Evolutionary conservation across 2,113 vertebrate genomes (phyloP), one percentile per base, ranked within the genome.

Genomic region (Xiphophorus couchianus): DNA sequence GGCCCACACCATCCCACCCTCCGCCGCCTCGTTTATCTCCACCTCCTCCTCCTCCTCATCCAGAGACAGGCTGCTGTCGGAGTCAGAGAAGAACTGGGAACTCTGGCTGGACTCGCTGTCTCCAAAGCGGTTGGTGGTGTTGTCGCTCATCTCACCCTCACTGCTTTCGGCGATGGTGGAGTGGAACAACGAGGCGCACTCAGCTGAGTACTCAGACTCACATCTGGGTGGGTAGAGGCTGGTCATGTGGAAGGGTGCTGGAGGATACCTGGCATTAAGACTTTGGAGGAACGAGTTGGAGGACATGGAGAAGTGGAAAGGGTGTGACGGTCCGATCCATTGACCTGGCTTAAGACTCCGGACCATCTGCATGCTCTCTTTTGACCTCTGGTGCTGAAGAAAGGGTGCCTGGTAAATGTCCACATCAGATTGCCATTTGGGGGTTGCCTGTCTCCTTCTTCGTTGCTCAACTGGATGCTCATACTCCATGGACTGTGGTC

Each of bases 61-160:
- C 74, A 93, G 72, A 0, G 92, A 94, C 37, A 91, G 83, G 80
- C 94, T 93, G 30, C 93, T 91, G 82, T 87, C 92, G 1, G 92
- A 94, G 58, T 93, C 93, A 0, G 94, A 90, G 30, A 84, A 76
- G 5, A 92, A 96, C 0, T 78, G 93, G 64, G 93, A 94, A 0
- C 95, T 96, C 62, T 95, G 92, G 33, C 96, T 96, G 77, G 96
- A 97, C 86, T 97, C 97, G 0, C 91, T 94, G 82, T 98, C 97
- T 30, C 96, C 97, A 0, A 98, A 98, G 15, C 95, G 87, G 86
- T 96, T 97, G 80, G 96, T 27, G 0, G 97, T 97, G 90, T 95
- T 96, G 81, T 97, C 96, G 0, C 97, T 97, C 80, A 94, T 89
- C 86, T 96, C 96, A 0, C 96, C 96, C 76, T 95, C 96, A 0